Base-by-base conservation (phyloP, 2,113 vertebrate genomes). In the Cyprinodon brontotheroides region DNA sequence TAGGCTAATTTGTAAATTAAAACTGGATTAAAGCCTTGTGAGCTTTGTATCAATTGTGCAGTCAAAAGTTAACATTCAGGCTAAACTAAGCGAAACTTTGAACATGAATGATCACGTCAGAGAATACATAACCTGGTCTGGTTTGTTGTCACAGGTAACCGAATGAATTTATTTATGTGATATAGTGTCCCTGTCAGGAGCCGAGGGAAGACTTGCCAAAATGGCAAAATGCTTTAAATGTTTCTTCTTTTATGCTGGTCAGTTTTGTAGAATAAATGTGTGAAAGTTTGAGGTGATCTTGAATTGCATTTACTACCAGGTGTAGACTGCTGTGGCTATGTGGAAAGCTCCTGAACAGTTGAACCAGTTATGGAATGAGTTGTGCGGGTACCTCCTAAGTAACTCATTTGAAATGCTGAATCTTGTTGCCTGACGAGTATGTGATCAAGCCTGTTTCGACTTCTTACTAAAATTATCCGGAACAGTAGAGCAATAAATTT, bases 71-170 rank as follows among this genome's bases (percentile, higher is more conserved):
- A 38, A 63, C 38, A 13, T 3, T 66, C 60, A 15, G 0, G 1
- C 61, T 11, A 6, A 22, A 17, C 43, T 36, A 47, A 57, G 61
- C 66, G 15, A 10, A 6, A 36, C n/a, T 74, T 74, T 22, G 50
- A 17, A n/a, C 20, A 59, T 76, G 75, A 36, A 68, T 5, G 70
- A n/a, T 65, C 11, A 11, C 48, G 38, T 37, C 37, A 11, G 62
- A 50, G n/a, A 20, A 65, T 63, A 64, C 11, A 53, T 68, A 5
- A 12, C 14, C 11, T 15, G 71, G 37, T 39, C 22, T 76, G 0
- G 20, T 70, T 77, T 75, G 47, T 77, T 62, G 29, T 82, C 68
- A 50, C 63, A 80, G 57, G 78, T 73, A 65, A 79, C 45, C 29
- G 37, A 78, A 53, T 53, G 39, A 59, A 15, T 29, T 48, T 66